A percentile compares a stretch with the other conserved stretches of the same genome.
phyloP scores from a whole-genome alignment of 2,113 vertebrate genomes.

The Coryphaenoides rupestris region DNA sequence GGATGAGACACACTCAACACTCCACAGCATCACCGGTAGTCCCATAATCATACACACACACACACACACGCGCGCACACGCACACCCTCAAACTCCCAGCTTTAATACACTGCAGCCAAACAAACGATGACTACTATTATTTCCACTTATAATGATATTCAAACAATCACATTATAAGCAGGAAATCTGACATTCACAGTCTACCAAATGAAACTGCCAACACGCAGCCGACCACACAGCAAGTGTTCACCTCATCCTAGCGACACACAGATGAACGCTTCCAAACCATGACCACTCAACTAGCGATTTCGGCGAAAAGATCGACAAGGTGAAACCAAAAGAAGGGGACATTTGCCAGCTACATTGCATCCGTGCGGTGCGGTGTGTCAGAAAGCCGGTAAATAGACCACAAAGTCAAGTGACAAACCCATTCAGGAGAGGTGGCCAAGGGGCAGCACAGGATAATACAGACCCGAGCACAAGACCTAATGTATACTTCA shows the following conservation, averaged over 20 bases:
- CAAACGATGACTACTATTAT: no score
- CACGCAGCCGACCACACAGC: no score
- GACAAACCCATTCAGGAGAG: not conserved
- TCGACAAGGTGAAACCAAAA: constrained; percentile 2
- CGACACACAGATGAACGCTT: not conserved
- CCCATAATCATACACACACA: not conserved
- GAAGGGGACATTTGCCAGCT: constrained; percentile 87
- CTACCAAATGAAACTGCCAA: no score
- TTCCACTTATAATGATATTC: no score
- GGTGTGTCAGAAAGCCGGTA: constrained; percentile 38
- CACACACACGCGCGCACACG: not conserved
- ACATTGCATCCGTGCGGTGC: constrained; percentile 81
- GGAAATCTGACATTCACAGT: not conserved
- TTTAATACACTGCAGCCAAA: not conserved
- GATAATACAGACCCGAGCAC: no score
- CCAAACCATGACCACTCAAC: constrained; percentile 1
- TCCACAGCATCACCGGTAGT: not conserved
- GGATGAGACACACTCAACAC: constrained; percentile 15
- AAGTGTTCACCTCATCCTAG: not conserved
- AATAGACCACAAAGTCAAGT: constrained; percentile 40
- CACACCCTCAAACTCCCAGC: not conserved
- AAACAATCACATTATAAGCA: not conserved
- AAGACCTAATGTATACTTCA: no score
- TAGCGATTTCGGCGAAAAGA: not conserved
- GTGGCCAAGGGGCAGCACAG: no score